Conservation (phyloP, 2,113 vertebrate genomes). For the Callorhinus ursinus region DNA sequence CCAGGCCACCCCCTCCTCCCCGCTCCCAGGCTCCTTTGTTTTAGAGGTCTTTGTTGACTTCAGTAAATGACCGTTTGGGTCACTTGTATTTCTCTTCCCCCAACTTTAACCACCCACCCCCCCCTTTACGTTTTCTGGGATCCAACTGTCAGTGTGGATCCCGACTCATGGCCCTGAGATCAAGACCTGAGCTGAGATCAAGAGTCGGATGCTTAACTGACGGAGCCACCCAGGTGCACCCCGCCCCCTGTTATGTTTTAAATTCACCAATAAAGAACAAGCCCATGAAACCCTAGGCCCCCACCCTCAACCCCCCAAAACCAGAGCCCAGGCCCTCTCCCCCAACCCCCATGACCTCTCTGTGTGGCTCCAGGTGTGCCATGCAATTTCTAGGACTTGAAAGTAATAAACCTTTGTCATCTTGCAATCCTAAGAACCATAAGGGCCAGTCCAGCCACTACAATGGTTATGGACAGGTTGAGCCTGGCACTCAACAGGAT, state of each 20-base stretch:
- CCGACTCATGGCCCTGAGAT: not conserved
- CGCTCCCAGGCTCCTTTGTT: not conserved
- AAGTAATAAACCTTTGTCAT: not conserved
- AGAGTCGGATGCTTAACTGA: not conserved
- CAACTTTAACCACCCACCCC: too few relatives aligned
- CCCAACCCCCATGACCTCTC: too few relatives aligned
- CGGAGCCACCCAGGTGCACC: not conserved
- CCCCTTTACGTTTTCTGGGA: not conserved
- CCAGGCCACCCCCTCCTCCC: not conserved
- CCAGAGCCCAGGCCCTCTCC: not conserved
- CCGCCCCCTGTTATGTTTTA: not conserved
- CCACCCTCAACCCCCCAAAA: not conserved
- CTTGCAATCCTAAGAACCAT: not conserved
- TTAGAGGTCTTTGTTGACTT: not conserved
- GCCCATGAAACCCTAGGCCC: not conserved
- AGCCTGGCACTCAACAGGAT: not conserved
- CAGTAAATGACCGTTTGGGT: not conserved
- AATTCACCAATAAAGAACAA: not conserved
- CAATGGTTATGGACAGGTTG: not conserved
- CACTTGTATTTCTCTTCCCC: not conserved
- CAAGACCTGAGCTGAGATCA: not conserved
- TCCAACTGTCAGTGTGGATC: too few relatives aligned
- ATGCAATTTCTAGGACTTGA: not conserved
- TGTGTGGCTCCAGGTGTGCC: not conserved
- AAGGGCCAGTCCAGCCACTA: not conserved